phyloP scores from a whole-genome alignment of 2,113 vertebrate species.

The Seriola quinqueradiata region DNA sequence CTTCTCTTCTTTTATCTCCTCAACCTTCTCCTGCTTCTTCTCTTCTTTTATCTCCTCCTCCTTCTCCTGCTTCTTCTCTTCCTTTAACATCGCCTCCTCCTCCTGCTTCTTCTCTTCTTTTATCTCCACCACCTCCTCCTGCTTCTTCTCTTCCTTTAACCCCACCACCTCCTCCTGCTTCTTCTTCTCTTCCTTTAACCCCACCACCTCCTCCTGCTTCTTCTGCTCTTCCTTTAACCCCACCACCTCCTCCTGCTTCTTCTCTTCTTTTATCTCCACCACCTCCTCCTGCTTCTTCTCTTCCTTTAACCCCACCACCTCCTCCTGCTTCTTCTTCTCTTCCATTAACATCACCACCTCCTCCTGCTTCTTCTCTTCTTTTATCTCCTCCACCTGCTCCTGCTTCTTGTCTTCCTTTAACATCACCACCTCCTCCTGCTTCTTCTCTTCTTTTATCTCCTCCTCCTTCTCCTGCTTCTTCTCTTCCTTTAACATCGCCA shows the following conservation, averaged over 20 bases:
- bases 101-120: not conserved
- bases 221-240: not conserved
- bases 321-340: not conserved
- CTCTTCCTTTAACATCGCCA: not conserved
- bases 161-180: too few relatives aligned
- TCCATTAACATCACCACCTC: not conserved
- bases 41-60: not conserved
- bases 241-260: too few relatives aligned
- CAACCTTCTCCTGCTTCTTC: not conserved
- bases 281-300: not conserved
- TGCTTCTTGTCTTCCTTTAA: not conserved
- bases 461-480: too few relatives aligned
- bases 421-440: not conserved
- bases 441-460: not conserved
- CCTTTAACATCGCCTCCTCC: not conserved
- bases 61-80: rapidly evolving
- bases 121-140: not conserved
- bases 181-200: not conserved
- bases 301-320: not conserved
- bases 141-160: not conserved
- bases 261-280: not conserved
- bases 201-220: not conserved
- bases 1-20: not conserved
- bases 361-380: not conserved
- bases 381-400: not conserved